These are phyloP conservation scores for Pelodytes ibericus DNA, from an alignment of 2,797 vertebrate species.

Conservation along the genomic window DNA sequence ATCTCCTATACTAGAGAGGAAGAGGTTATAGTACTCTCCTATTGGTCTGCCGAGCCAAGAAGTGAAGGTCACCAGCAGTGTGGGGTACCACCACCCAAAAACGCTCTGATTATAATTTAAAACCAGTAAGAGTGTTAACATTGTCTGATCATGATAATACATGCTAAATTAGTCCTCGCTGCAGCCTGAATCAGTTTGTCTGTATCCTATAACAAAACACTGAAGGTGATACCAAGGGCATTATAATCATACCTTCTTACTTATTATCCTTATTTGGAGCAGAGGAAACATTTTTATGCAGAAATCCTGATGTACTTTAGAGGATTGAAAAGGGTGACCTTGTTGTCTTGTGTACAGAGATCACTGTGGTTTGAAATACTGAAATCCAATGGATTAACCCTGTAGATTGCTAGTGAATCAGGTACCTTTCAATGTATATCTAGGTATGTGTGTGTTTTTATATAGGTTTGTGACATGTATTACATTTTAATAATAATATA, in stretches of 20 bases:
- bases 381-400: neutral
- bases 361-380: neutral
- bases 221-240: slow-evolving; percentile 35
- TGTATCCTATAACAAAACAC: slow-evolving; percentile 1
- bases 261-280: neutral
- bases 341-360: slow-evolving; percentile 6
- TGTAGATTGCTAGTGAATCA: too few relatives aligned
- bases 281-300: neutral
- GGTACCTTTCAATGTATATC: too few relatives aligned
- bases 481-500: too few relatives aligned
- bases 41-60: too few relatives aligned
- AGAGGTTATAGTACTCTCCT: too few relatives aligned
- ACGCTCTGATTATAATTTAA: too few relatives aligned
- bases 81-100: too few relatives aligned
- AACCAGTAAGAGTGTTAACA: too few relatives aligned
- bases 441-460: too few relatives aligned
- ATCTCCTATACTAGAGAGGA: too few relatives aligned
- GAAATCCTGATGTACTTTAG: neutral
- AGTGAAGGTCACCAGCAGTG: too few relatives aligned
- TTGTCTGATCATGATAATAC: slow-evolving; percentile 1
- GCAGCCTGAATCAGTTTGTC: neutral
- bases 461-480: too few relatives aligned
- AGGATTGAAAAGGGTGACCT: slow-evolving; percentile 31
- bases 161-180: neutral
- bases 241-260: neutral